Percentiles rank a stretch among this genome's conserved stretches.
phyloP scores from a whole-genome alignment of 2,888 invertebrate genomes.

The Hybos culiciformis region DNA sequence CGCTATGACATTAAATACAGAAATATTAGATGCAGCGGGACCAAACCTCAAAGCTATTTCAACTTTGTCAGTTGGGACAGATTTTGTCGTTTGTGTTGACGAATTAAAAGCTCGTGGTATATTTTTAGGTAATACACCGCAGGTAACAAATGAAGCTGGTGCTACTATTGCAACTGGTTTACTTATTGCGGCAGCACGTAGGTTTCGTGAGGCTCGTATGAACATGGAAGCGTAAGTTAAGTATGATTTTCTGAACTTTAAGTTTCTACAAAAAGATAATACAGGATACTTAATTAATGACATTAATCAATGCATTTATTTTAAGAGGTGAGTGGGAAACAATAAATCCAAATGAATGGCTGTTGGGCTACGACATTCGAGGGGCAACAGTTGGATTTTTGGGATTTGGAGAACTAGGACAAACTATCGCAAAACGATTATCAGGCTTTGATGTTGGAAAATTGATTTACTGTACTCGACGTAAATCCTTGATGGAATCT shows the following conservation, averaged over 20 bases:
- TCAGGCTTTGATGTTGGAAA: slow-evolving; percentile 55
- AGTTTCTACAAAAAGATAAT: no score
- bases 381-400: slow-evolving; percentile 70
- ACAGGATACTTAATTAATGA: no score
- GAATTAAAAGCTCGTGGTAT: slow-evolving; percentile 59
- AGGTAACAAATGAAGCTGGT: slow-evolving; percentile 58
- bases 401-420: slow-evolving; percentile 70
- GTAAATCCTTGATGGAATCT: slow-evolving; percentile 40
- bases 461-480: slow-evolving; percentile 64
- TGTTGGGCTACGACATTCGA: slow-evolving; percentile 63
- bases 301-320: no score
- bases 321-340: not conserved
- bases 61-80: slow-evolving; percentile 76
- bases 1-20: slow-evolving; percentile 25
- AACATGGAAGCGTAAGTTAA: slow-evolving; percentile 43
- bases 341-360: slow-evolving; percentile 44
- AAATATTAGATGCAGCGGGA: slow-evolving; percentile 35
- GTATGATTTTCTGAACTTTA: no score
- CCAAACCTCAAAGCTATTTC: slow-evolving; percentile 59
- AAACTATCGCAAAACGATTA: slow-evolving; percentile 56
- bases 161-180: slow-evolving; percentile 73
- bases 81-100: slow-evolving; percentile 63
- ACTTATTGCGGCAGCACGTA: slow-evolving; percentile 57
- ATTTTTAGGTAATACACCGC: slow-evolving; percentile 66
- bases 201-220: slow-evolving; percentile 60